Base-by-base conservation (phyloP, 2,113 vertebrate genomes). In the Atrichornis clamosus region DNA sequence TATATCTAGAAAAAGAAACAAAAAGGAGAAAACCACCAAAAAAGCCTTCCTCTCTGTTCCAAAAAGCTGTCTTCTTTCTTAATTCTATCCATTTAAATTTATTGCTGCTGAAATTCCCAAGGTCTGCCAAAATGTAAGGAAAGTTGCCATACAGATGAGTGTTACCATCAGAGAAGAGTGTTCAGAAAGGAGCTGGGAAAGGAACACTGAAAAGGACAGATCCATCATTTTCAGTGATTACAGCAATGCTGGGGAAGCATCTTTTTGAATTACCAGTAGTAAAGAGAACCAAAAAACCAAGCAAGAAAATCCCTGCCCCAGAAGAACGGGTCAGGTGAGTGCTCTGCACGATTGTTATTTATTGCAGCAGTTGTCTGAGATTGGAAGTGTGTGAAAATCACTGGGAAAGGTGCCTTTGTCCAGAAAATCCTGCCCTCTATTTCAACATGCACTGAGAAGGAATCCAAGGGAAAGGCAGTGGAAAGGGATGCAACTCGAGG, bases 51-150 rank as follows among this genome's bases (percentile, higher is more conserved):
- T 74, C 23, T 75, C 50, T 63, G 63, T 90, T 97, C 94, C 88
- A 96, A 95, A 96, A 87, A 86, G 35, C 81, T 96, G 90, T 88
- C 95, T 39, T 91, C 84, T 78, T 91, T 50, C 81, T 95, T 91
- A 92, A 76, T 86, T 96, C 84, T 93, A 88, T 87, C 81, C 81
- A 24, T 89, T 94, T 64, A 64, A 93, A 96, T 96, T 97, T 97
- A 96, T 89, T 95, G 88, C 80, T 79, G 90, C 90, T 65, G 59
- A 95, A 97, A 96, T 84, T 95, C 76, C 53, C 90, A 41, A 10
- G 12, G 83, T 87, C 88, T 97, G 96, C 95, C 95, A 97, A 93
- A 97, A 88, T 11, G 42, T 90, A 94, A 94, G 80, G 64, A 21
- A 87, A 95, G 87, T 83, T 37, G 13, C 83, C 60, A 53, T 32